A percentile compares a stretch with the other conserved stretches of the same genome.
These are phyloP conservation scores for Lycodopsis pacificus DNA, from an alignment of 2,797 vertebrate genomes.

Conservation along the genomic window DNA sequence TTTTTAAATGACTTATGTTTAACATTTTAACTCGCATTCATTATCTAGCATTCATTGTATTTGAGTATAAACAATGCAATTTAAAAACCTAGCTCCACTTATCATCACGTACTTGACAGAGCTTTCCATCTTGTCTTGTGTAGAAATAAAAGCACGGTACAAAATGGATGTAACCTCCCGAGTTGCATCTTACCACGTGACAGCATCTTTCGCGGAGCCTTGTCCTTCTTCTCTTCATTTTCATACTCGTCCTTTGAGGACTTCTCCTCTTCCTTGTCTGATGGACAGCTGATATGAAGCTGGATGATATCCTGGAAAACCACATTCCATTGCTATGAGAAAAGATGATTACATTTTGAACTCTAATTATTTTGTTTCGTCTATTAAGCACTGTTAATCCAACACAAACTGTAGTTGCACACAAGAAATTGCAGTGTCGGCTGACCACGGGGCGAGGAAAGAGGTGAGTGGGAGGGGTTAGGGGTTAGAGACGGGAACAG, in stretches of 20 bases:
- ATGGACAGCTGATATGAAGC: constrained; percentile 97
- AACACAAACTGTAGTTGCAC: background rate
- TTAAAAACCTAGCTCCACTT: background rate
- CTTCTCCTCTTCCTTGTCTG: constrained; percentile 98
- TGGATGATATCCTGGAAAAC: constrained; percentile 94
- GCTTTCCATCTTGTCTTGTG: background rate
- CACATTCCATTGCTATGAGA: constrained; percentile 23
- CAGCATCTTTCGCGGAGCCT: constrained; percentile 94
- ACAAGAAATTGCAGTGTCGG: background rate
- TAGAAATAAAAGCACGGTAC: background rate
- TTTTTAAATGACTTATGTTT: background rate
- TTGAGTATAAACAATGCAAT: background rate
- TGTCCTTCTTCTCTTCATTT: constrained; percentile 98
- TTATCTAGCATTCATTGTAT: background rate
- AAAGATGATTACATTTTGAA: constrained; percentile 6
- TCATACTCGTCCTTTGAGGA: constrained; percentile 94
- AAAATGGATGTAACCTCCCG: background rate
- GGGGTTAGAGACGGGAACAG: constrained; percentile 21
- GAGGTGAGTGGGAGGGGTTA: constrained; percentile 23
- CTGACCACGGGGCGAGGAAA: background rate
- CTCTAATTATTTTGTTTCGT: constrained; percentile 6
- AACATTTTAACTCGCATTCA: background rate
- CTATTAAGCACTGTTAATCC: background rate
- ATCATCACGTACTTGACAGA: background rate
- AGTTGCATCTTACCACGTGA: constrained; percentile 89